phyloP scores from a whole-genome alignment of 2,113 vertebrate species.

The Asarcornis scutulata region DNA sequence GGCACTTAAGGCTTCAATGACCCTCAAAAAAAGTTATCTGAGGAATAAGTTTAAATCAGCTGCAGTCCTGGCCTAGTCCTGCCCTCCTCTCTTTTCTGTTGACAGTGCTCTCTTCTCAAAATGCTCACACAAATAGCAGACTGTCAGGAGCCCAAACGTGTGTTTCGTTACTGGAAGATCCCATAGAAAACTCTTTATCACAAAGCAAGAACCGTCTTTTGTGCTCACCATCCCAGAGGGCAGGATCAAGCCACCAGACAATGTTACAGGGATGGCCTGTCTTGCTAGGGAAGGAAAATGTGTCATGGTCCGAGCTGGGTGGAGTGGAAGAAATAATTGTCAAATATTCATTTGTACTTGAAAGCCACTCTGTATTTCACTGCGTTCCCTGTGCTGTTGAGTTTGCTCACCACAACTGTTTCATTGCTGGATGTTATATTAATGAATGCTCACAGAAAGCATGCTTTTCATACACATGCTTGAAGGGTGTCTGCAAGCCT shows the following conservation, averaged over 20 bases:
- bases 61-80: neutral
- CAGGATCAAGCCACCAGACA: neutral
- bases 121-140: neutral
- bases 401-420: neutral
- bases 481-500: neutral
- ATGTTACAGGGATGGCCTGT: accelerated
- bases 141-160: neutral
- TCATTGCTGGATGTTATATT: neutral
- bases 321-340: neutral
- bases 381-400: neutral
- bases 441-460: neutral
- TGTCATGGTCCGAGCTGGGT: neutral
- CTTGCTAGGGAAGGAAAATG: neutral
- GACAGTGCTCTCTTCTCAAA: neutral
- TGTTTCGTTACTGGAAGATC: neutral
- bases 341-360: neutral
- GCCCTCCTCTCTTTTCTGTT: neutral
- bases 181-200: neutral
- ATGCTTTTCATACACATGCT: accelerated
- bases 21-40: neutral
- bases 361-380: neutral
- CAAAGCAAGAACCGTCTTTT: neutral
- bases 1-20: conserved; percentile 27
- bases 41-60: neutral
- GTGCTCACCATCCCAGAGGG: neutral